Conservation (phyloP, 2,797 vertebrate genomes). For the Sandelia bainsii region DNA sequence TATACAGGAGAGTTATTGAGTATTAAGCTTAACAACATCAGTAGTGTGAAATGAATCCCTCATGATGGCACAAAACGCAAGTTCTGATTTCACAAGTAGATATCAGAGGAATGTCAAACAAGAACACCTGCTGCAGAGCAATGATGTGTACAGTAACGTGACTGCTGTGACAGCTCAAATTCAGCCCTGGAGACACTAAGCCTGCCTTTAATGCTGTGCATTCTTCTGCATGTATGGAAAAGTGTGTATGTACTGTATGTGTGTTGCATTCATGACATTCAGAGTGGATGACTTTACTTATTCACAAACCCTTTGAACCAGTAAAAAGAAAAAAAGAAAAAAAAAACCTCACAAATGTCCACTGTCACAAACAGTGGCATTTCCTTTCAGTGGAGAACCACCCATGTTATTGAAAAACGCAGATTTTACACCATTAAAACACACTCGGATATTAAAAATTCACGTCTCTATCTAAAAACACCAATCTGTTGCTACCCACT, state of each 20-base stretch:
- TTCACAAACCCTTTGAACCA: slow-evolving; percentile 50
- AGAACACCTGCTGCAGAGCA: slow-evolving; percentile 8
- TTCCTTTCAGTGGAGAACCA: slow-evolving; percentile 58
- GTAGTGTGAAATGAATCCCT: slow-evolving; percentile 34
- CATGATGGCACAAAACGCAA: slow-evolving; percentile 6
- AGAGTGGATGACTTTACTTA: slow-evolving; percentile 49
- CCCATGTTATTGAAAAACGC: slow-evolving; percentile 56
- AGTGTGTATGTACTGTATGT: slow-evolving; percentile 3
- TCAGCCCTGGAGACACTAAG: background rate
- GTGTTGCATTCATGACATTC: slow-evolving; percentile 66
- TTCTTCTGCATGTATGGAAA: slow-evolving; percentile 11
- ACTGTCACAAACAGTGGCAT: slow-evolving; percentile 55
- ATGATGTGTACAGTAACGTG: slow-evolving; percentile 43
- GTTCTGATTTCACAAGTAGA: slow-evolving; percentile 19
- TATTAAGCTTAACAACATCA: slow-evolving; percentile 23
- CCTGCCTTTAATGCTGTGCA: background rate
- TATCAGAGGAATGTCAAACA: slow-evolving; percentile 39
- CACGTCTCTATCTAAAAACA: slow-evolving; percentile 70
- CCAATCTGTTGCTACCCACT: slow-evolving; percentile 80
- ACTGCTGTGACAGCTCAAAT: slow-evolving; percentile 4
- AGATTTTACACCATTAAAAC: slow-evolving; percentile 59
- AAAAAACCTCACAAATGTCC: slow-evolving; percentile 30
- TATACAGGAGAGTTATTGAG: slow-evolving; percentile 43
- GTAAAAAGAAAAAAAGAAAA: slow-evolving; percentile 29
- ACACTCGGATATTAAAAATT: slow-evolving; percentile 69